A percentile compares a stretch with the other conserved stretches of the same genome.
phyloP scores from a whole-genome alignment of 1,140 invertebrate genomes.

The Musca vetustissima region DNA sequence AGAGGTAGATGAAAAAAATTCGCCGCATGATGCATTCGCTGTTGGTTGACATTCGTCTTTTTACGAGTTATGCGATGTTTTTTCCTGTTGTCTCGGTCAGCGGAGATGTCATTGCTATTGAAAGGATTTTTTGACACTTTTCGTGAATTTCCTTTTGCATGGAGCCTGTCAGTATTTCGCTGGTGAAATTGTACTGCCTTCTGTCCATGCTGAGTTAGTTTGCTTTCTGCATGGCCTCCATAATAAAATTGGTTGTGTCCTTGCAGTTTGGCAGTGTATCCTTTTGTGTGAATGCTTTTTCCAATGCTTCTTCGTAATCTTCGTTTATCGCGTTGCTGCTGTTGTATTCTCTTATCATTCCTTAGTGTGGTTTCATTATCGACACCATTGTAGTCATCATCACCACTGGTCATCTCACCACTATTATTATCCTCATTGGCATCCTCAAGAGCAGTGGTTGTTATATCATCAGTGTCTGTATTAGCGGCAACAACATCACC shows the following conservation, averaged over 20 bases:
- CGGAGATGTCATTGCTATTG: neutral
- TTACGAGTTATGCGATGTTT: neutral
- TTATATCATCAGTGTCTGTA: neutral
- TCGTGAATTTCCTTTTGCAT: too few relatives aligned
- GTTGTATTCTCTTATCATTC: neutral
- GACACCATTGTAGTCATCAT: conserved; percentile 1
- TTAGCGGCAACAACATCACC: too few relatives aligned
- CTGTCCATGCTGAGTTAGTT: neutral
- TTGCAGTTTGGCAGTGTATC: conserved; percentile 9
- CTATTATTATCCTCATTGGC: neutral
- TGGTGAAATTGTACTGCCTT: neutral
- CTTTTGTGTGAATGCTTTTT: neutral
- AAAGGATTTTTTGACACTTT: too few relatives aligned
- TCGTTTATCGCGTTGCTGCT: neutral
- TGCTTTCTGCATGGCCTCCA: neutral
- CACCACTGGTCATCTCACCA: neutral
- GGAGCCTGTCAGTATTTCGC: too few relatives aligned
- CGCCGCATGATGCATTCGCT: neutral
- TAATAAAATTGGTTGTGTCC: neutral
- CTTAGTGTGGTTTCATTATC: conserved; percentile 7
- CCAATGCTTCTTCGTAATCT: conserved; percentile 20
- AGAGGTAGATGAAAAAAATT: neutral
- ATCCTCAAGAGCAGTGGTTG: neutral
- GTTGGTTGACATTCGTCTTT: neutral
- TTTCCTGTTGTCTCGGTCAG: neutral